These are phyloP conservation scores for Prinia subflava DNA, from an alignment of 2,113 vertebrate species.

Conservation along the genomic window DNA sequence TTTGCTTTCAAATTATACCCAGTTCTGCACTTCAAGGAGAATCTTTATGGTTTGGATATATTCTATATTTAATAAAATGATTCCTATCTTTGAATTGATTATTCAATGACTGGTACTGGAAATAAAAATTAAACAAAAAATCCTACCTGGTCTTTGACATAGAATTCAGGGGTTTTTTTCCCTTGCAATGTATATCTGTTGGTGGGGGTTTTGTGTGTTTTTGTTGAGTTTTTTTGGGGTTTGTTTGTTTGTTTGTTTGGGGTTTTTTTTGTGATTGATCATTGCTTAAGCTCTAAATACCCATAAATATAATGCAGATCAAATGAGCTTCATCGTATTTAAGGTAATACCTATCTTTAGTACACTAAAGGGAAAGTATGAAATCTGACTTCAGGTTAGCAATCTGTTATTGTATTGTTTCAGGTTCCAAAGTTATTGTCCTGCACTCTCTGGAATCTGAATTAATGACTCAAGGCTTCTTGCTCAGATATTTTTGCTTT, in stretches of 20 bases:
- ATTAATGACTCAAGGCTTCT: not conserved
- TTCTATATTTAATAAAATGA: not conserved
- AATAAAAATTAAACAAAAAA: not conserved
- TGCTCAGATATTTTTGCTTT: not conserved
- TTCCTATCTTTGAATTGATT: not conserved
- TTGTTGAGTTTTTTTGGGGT: too few relatives aligned
- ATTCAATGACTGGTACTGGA: not conserved
- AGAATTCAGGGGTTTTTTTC: accelerated
- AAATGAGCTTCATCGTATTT: not conserved
- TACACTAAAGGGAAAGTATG: not conserved
- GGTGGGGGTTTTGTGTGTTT: too few relatives aligned
- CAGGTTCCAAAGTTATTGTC: not conserved
- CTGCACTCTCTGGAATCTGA: not conserved
- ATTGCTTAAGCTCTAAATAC: not conserved
- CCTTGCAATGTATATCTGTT: not conserved
- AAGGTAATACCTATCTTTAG: not conserved
- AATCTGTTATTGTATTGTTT: not conserved
- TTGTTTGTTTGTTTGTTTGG: not conserved
- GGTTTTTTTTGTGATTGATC: not conserved
- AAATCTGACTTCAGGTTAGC: not conserved
- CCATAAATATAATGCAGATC: not conserved
- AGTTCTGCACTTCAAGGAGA: not conserved
- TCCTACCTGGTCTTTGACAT: not conserved
- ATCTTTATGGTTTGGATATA: not conserved
- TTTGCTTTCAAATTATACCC: not conserved